phyloP scores from a whole-genome alignment of 2,888 invertebrate species.

The Muscina levida region DNA sequence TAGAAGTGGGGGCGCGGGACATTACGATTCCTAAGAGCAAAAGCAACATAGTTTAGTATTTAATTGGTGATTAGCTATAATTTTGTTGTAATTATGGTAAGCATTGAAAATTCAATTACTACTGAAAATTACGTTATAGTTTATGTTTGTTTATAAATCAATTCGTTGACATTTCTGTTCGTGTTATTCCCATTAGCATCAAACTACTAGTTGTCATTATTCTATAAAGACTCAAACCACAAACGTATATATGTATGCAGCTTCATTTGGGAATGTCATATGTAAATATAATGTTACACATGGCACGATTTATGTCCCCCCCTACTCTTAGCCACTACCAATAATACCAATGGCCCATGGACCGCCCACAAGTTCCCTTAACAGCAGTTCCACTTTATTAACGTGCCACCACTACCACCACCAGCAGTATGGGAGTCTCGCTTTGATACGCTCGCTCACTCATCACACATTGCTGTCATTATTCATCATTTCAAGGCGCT shows the following conservation, averaged over 20 bases:
- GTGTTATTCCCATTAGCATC: conserved; percentile 40
- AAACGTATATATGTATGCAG: background rate
- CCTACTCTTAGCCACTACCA: conserved; percentile 59
- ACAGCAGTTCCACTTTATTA: too few species aligned
- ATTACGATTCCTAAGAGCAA: conserved; percentile 15
- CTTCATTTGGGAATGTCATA: conserved; percentile 38
- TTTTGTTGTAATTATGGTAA: too few species aligned
- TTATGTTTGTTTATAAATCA: too few species aligned
- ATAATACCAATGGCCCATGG: conserved; percentile 11
- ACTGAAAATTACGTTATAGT: too few species aligned
- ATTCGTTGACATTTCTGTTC: conserved; percentile 29
- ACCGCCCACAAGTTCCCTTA: too few species aligned
- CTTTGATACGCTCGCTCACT: conserved; percentile 57
- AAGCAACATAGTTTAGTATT: conserved; percentile 2
- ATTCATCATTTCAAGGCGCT: conserved; percentile 43
- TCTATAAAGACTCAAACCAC: background rate
- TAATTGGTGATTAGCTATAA: conserved; percentile 40
- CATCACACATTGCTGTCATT: conserved; percentile 61
- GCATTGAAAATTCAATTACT: too few species aligned
- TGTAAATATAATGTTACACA: conserved; percentile 53
- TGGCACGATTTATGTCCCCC: conserved; percentile 53
- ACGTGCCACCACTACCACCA: background rate
- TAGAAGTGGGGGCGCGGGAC: background rate
- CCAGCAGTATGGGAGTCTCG: background rate
- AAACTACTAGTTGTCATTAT: conserved; percentile 47